Evolutionary conservation across 2,888 invertebrate genomes (phyloP).

Genomic region (Drosophila fungiperda): DNA sequence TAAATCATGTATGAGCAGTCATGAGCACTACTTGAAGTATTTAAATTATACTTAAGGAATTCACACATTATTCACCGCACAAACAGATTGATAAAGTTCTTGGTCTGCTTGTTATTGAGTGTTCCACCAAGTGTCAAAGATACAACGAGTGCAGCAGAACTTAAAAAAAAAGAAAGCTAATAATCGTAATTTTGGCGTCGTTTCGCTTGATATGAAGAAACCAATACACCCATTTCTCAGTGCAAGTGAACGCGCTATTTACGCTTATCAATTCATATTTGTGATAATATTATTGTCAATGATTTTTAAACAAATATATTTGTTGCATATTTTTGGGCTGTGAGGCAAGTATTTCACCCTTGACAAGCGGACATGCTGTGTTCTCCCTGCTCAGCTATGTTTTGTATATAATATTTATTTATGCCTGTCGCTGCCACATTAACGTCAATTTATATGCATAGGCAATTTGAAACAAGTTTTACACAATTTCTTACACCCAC

Average conservation of each 20-base stretch:
- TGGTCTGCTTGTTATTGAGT: slow-evolving; percentile 11
- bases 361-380: slow-evolving; percentile 1
- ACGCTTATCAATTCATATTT: slow-evolving; percentile 19
- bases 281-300: slow-evolving; percentile 43
- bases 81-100: background rate
- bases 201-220: slow-evolving; percentile 18
- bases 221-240: slow-evolving; percentile 4
- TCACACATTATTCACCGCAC: background rate
- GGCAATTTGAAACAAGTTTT: slow-evolving; percentile 85
- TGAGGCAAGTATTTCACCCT: background rate
- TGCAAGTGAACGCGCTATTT: slow-evolving; percentile 22
- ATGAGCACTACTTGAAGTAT: background rate
- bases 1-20: too few species aligned
- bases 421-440: slow-evolving; percentile 76
- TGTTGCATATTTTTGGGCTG: slow-evolving; percentile 64
- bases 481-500: slow-evolving; percentile 84
- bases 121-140: slow-evolving; percentile 10
- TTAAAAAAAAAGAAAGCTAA: background rate
- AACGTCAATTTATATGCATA: slow-evolving; percentile 86
- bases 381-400: slow-evolving; percentile 34
- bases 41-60: background rate
- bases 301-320: slow-evolving; percentile 40
- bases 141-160: slow-evolving; percentile 51
- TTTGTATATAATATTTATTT: slow-evolving; percentile 33
- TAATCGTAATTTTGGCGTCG: background rate